These are phyloP conservation scores for Salvelinus alpinus DNA, from an alignment of 2,113 vertebrate species.

Conservation along the genomic window DNA sequence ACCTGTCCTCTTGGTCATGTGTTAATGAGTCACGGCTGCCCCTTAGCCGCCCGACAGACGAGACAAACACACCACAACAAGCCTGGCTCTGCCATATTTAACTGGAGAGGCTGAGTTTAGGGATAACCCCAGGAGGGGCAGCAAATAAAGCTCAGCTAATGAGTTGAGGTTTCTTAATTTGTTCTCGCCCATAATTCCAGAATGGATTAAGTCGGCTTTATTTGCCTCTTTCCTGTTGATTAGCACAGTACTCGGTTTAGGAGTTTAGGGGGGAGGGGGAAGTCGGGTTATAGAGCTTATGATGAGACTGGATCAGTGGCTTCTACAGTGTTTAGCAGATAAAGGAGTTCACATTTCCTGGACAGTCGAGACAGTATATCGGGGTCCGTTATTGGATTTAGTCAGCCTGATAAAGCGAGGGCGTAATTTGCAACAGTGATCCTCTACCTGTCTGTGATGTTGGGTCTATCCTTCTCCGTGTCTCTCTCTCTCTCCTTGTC, in stretches of 20 bases:
- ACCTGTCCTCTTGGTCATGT: background rate
- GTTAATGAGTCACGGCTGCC: background rate
- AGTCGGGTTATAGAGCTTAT: slow-evolving; percentile 60
- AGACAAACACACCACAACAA: background rate
- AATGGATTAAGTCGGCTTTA: slow-evolving; percentile 80
- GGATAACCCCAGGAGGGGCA: slow-evolving; percentile 78
- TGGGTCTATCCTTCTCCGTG: background rate
- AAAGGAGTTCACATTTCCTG: slow-evolving; percentile 46
- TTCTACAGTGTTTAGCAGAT: slow-evolving; percentile 46
- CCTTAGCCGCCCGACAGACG: background rate
- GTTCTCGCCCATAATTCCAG: slow-evolving; percentile 78
- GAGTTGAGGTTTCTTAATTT: slow-evolving; percentile 83
- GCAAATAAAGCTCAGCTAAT: slow-evolving; percentile 78
- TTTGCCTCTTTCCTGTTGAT: slow-evolving; percentile 72
- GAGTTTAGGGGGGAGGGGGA: slow-evolving; percentile 50
- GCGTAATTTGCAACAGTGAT: slow-evolving; percentile 1
- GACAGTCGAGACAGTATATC: slow-evolving; percentile 38
- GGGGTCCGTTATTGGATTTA: slow-evolving; percentile 34
- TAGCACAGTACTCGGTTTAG: slow-evolving; percentile 63
- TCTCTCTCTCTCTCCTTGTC: background rate
- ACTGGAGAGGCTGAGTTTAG: slow-evolving; percentile 74
- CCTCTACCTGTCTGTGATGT: background rate
- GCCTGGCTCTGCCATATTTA: slow-evolving; percentile 67
- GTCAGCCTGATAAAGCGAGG: slow-evolving; percentile 19
- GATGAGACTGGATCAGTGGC: slow-evolving; percentile 47